Evolutionary conservation across 2,113 vertebrate genomes (phyloP), one percentile per base, ranked within the genome.

Genomic region (Dinomys branickii): DNA sequence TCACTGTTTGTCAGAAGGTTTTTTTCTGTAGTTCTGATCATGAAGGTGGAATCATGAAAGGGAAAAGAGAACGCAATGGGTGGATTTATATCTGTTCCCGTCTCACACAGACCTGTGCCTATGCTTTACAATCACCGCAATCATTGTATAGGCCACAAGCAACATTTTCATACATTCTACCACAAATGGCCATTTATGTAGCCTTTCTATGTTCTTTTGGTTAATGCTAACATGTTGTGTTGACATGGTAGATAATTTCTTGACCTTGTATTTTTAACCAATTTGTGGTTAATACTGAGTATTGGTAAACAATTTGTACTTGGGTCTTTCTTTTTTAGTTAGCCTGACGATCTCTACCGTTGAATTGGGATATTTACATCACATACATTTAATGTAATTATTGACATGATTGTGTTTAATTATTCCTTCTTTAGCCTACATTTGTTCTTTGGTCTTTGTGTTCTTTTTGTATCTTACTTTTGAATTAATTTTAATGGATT

Each of bases 401-500:
- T 75, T 90, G 33, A 30, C 65, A 65, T 44, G 1, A 73, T 50
- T 93, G 13, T 33, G 3, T 22, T 93, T 87, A 78, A 92, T 82
- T 84, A 50, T 73, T 35, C 7, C 3, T 20, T 63, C 73, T 87
- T 78, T 88, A 44, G 58, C 35, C 19, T 85, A 1, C 56, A 52
- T 50, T 28, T 13, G 0, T 63, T 35, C 30, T 87, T 90, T 89
- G 3, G 17, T 77, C 30, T 61, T 47, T 90, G n/a, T 10, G 9
- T 86, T 35, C 19, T n/a, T 78, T 83, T 33, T 85, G 20, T 59
- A 5, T 2, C 1, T 61, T 65, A 75, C 0, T 84, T 82, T 87
- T 78, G 1, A 92, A 41, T 90, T 80, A 85, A 33, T 89, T 92
- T 90, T 24, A 93, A 88, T 47, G 85, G 80, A 67, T 47, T 80